Evolutionary conservation across 2,888 invertebrate species (phyloP), one percentile per base, ranked within the genome.

Genomic region (Dioctria linearis): DNA sequence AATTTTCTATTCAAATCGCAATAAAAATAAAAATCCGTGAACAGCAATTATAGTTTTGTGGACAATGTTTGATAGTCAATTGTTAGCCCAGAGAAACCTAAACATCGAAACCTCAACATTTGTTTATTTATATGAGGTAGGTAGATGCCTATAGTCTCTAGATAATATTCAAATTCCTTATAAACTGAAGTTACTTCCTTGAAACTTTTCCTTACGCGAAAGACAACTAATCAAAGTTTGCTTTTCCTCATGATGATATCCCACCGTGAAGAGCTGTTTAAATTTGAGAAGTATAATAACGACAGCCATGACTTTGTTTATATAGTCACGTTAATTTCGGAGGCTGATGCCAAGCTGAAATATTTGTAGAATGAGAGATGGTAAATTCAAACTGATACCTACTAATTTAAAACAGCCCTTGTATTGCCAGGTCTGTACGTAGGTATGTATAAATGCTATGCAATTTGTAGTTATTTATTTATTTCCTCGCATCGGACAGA

Each of bases 241-340:
- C 54, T 54, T n/a, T 54, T 11, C 6, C 11, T 6, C 3, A 54
- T 54, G 54, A 54, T n/a, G 11, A 2, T n/a, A 46, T 9, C 5
- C 6, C 49, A 11, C 11, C 54, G 11, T 11, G 54, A 54, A 54
- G 65, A 69, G 51, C 69, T 69, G 51, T 69, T 51, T 51, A 69
- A 69, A 69, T 69, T 69, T 69, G 51, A 49, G 43, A 25, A 51
- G 69, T 37, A 49, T 69, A 51, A 69, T 69, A 51, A 69, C 51
- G 43, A 51, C 37, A 49, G 51, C 54, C 51, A 69, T 51, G 49
- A 69, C 69, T 69, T 51, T 51, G 51, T 69, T 69, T 69, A 39
- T 39, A 39, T 51, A 69, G 69, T 51, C 69, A 69, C 69, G 49
- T 69, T 39, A 69, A 25, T 25, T 25, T 25, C 25, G 2, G 25